phyloP scores from a whole-genome alignment of 2,888 invertebrate species.

The Troglohyphantes excavatus region DNA sequence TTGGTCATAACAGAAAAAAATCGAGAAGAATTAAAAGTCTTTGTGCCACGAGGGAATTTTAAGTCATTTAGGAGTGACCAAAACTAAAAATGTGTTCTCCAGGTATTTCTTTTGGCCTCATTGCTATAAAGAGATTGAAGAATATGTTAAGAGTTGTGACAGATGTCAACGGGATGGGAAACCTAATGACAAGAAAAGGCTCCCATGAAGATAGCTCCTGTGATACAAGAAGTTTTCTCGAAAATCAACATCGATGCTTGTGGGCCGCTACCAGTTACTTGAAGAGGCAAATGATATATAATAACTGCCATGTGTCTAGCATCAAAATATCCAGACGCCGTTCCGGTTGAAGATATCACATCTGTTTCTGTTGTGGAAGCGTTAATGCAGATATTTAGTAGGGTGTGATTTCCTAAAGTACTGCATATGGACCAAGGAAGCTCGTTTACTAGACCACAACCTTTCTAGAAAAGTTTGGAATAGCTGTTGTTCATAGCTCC shows the following conservation, averaged over 20 bases:
- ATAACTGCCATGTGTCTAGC: conserved; percentile 20
- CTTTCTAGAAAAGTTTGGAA: neutral
- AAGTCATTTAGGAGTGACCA: conserved; percentile 18
- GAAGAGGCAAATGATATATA: conserved; percentile 5
- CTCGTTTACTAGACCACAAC: conserved; percentile 1
- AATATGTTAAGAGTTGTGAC: conserved; percentile 17
- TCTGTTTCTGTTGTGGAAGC: conserved; percentile 6
- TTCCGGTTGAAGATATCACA: neutral
- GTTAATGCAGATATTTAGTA: conserved; percentile 21
- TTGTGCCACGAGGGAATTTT: conserved; percentile 18
- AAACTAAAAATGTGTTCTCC: conserved; percentile 24
- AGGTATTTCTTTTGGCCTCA: conserved; percentile 36
- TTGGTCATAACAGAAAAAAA: neutral
- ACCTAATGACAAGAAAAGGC: conserved; percentile 38
- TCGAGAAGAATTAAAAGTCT: neutral
- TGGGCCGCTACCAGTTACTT: neutral
- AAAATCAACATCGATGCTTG: conserved; percentile 31
- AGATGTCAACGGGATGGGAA: conserved; percentile 22
- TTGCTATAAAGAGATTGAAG: conserved; percentile 19
- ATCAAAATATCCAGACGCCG: conserved; percentile 22
- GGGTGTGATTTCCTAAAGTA: neutral
- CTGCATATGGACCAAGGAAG: conserved; percentile 24
- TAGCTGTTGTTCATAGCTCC: neutral
- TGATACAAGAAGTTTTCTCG: conserved; percentile 32
- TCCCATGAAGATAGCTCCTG: conserved; percentile 13